Evolutionary conservation across 1,140 invertebrate genomes (phyloP), one percentile per base, ranked within the genome.

Genomic region (Calliphora vicina): DNA sequence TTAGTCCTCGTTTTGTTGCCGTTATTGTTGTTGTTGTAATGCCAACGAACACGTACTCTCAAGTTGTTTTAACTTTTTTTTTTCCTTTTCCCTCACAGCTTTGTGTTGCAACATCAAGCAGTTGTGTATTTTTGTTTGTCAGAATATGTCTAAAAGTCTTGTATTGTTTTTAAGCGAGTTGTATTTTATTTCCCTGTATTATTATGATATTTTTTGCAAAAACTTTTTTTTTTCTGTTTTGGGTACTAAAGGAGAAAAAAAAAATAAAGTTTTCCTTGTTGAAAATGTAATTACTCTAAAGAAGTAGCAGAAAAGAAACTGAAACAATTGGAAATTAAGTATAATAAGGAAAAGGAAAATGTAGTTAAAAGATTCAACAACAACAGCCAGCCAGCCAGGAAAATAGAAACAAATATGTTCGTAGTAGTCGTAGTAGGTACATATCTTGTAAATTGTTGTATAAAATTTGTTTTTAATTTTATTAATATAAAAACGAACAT

Each of bases 331-430:
- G 35, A 67, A 67, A 67, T 67, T 67, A 67, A 67, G 23, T 67
- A 23, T 67, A 67, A 67, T 67, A 67, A 67, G 61, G 61, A 67
- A n/a, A n/a, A 23, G n/a, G 61, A 67, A 67, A 67, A 67, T 67
- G 23, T 12, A 67, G 61, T 67, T 67, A 23, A 67, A 67, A 23
- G 13, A 61, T 61, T 61, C 17, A n/a, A n/a, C n/a, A n/a, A n/a
- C n/a, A n/a, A n/a, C n/a, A n/a, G n/a, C n/a, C n/a, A n/a, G n/a
- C 50, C 12, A 23, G 25, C n/a, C 23, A 67, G n/a, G 9, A 23
- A 20, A 67, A 67, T 12, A 67, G 23, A 17, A 25, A 67, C 5
- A 67, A 67, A 10, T 9, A 67, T 23, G n/a, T 23, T 23, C 13
- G 2, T 17, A 57, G 13, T n/a, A 57, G n/a, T n/a, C 5, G 9